A percentile compares a stretch with the other conserved stretches of the same genome.
phyloP scores from a whole-genome alignment of 2,113 vertebrate species.

The Nannobrachium achirus region DNA sequence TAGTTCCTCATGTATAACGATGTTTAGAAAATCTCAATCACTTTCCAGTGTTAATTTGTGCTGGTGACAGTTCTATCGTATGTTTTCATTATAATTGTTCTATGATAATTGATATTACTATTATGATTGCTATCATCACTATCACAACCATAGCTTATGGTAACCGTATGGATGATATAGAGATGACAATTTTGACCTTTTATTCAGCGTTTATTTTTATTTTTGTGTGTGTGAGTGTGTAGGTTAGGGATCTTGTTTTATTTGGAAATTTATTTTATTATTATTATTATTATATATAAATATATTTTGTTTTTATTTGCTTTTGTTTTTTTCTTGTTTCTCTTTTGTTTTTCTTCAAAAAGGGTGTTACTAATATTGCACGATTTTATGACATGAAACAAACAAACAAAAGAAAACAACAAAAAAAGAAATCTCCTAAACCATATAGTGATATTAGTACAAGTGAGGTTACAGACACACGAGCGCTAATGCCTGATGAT shows the following conservation, averaged over 20 bases:
- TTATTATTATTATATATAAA: constrained; percentile 81
- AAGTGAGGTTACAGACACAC: constrained; percentile 63
- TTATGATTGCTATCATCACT: constrained; percentile 38
- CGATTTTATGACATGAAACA: constrained; percentile 75
- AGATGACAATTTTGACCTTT: constrained; percentile 67
- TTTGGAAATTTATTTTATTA: constrained; percentile 67
- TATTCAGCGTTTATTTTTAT: constrained; percentile 45
- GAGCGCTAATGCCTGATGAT: constrained; percentile 25
- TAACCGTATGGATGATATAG: constrained; percentile 66
- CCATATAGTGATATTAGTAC: constrained; percentile 71
- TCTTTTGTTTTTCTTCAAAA: constrained; percentile 65
- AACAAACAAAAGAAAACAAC: constrained; percentile 25
- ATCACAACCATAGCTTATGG: constrained; percentile 44
- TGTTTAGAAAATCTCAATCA: constrained; percentile 82
- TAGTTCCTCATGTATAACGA: constrained; percentile 80
- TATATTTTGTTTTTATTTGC: constrained; percentile 78
- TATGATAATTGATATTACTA: constrained; percentile 70
- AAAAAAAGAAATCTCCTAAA: background rate
- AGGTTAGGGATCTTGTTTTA: constrained; percentile 82
- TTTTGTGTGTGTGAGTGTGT: too few species aligned
- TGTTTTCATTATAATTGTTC: constrained; percentile 81
- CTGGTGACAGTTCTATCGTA: constrained; percentile 89
- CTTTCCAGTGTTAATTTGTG: constrained; percentile 88
- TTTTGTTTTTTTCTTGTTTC: constrained; percentile 76
- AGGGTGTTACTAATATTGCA: constrained; percentile 88